Evolutionary conservation across 2,797 vertebrate genomes (phyloP).

Genomic region (Etheostoma perlongum): DNA sequence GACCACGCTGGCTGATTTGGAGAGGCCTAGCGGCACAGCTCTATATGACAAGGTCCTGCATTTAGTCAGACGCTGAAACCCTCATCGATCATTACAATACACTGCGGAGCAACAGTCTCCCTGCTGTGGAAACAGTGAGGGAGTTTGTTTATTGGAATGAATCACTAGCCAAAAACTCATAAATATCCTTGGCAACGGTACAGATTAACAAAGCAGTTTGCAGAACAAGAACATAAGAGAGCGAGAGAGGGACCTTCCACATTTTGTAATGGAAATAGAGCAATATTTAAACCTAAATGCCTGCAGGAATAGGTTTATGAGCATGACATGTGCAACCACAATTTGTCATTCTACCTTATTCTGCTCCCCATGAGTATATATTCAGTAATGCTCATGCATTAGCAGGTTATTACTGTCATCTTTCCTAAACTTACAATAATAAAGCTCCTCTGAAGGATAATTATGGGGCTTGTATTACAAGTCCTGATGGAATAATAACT

Average conservation of each 20-base stretch:
- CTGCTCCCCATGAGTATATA: constrained; percentile 13
- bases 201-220: constrained; percentile 46
- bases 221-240: constrained; percentile 35
- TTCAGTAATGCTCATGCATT: constrained; percentile 25
- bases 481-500: constrained; percentile 55
- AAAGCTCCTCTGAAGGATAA: constrained; percentile 55
- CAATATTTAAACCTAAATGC: constrained; percentile 24
- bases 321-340: constrained; percentile 20
- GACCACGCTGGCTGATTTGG: constrained; percentile 31
- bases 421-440: constrained; percentile 46
- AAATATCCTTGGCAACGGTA: constrained; percentile 61
- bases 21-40: constrained; percentile 24
- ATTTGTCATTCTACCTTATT: constrained; percentile 38
- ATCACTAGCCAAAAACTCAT: constrained; percentile 60
- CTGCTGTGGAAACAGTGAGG: constrained; percentile 70
- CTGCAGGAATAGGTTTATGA: constrained; percentile 23
- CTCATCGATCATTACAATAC: constrained; percentile 56
- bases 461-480: constrained; percentile 53
- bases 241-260: constrained; percentile 8
- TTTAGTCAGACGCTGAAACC: constrained; percentile 39
- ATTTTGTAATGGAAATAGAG: constrained; percentile 57
- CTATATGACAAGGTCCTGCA: constrained; percentile 33
- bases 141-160: constrained; percentile 67
- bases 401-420: constrained; percentile 67
- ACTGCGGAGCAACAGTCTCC: constrained; percentile 44